Conservation (phyloP, 2,113 vertebrate genomes). For the Podarcis raffonei region DNA sequence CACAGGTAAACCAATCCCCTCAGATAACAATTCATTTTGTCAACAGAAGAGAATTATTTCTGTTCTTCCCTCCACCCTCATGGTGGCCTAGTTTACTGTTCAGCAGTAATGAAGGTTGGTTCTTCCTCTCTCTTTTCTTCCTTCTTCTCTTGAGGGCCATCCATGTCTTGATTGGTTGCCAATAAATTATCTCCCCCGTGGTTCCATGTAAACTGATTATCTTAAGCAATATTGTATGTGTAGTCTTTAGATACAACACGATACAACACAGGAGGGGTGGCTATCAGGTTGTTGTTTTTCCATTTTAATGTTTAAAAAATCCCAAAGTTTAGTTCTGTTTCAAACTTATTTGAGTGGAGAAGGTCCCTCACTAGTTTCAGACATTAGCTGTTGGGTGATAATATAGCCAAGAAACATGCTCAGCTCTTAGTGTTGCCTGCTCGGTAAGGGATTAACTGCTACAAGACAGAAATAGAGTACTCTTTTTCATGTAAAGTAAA, state of each 20-base stretch:
- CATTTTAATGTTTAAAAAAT: not conserved
- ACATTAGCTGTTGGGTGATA: not conserved
- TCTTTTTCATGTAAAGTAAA: not conserved
- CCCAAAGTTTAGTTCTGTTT: not conserved
- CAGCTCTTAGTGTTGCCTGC: not conserved
- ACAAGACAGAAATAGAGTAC: not conserved
- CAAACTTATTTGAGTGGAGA: not conserved
- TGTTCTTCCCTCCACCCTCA: not conserved
- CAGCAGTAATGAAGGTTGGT: not conserved
- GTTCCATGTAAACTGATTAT: not conserved
- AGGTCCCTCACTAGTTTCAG: not conserved
- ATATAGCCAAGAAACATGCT: not conserved
- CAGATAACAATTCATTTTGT: not conserved
- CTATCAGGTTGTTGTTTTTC: not conserved
- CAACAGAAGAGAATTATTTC: not conserved
- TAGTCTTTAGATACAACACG: not conserved
- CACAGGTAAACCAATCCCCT: not conserved
- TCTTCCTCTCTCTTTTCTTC: not conserved
- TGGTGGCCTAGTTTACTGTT: not conserved
- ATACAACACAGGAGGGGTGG: not conserved
- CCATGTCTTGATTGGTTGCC: not conserved
- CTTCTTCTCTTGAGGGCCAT: not conserved
- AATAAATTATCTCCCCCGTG: not conserved
- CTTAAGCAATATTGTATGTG: not conserved
- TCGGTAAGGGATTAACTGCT: not conserved